Conservation (phyloP, 1,140 invertebrate genomes). For the Drepana arcuata region DNA sequence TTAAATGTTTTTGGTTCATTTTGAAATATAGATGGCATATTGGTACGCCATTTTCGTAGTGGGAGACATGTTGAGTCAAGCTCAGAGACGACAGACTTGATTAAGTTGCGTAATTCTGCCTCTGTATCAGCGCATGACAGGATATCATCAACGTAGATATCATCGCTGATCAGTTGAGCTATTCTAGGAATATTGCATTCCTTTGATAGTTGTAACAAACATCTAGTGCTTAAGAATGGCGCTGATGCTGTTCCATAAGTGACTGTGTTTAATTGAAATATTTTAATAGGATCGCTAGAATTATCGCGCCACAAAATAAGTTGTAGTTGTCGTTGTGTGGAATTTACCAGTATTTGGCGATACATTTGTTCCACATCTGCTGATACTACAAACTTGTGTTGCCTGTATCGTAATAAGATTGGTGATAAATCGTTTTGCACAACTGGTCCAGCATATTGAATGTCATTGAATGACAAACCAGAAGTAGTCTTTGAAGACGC, state of each 20-base stretch:
- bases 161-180: not conserved
- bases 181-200: not conserved
- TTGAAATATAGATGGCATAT: not conserved
- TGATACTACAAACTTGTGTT: not conserved
- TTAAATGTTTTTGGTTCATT: not conserved
- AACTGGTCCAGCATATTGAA: not conserved
- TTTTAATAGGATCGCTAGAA: not conserved
- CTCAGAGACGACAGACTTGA: not conserved
- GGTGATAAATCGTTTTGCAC: not conserved
- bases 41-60: not conserved
- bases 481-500: not conserved
- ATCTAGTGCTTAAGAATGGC: constrained; percentile 3
- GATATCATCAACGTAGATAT: constrained; percentile 2
- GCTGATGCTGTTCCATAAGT: not conserved
- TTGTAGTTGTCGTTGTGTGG: not conserved
- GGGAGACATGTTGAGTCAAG: not conserved
- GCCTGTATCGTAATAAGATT: not conserved
- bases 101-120: not conserved
- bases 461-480: not conserved
- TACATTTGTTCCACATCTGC: not conserved
- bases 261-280: not conserved
- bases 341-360: not conserved
- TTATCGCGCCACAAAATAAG: not conserved
- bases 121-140: not conserved
- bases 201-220: not conserved